Base-by-base conservation (phyloP, 2,888 invertebrate species). In the Dorcus parallelipipedus region DNA sequence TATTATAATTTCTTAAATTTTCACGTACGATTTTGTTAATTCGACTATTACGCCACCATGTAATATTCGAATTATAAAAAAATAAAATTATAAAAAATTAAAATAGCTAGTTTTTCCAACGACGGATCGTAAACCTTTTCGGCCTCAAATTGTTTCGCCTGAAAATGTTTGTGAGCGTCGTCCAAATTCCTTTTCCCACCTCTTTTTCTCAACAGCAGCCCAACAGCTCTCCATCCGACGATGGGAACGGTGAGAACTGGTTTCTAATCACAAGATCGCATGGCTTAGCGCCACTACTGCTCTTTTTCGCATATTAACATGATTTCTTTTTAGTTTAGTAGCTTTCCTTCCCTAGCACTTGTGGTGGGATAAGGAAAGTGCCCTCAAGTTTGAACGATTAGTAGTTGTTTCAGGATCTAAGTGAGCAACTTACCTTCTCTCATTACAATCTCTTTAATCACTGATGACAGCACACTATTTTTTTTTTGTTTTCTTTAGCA, bases 281-380 rank as follows among this genome's bases (percentile, higher is more conserved):
- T 75, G 73, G 73, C 74, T 71, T 71, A 56, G 59, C 60, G 64
- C 63, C 58, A 61, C 61, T 60, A 52, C 38, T 61, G 67, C 68
- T 68, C 61, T 64, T 26, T 41, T 45, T 59, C 50, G 51, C 47
- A 51, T 57, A 67, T 67, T 66, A 66, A 71, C 72, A 68, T 73
- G 26, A 33, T 71, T 67, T 63, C 43, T 64, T 69, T 67, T 65
- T 70, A 66, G 64, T 62, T 65, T 58, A 60, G 66, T 67, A 69
- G 68, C 71, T 73, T 69, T 74, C 73, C 73, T 74, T 71, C 71
- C 74, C 73, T 73, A 72, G 74, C 71, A 60, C 70, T 69, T 71
- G 85, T 84, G 83, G 86, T 86, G 86, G 86, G 87, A 87, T 86
- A 86, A 86, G 87, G 86, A 86, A 86, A 85, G 84, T 84, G 86